Evolutionary conservation across 2,888 invertebrate genomes (phyloP), one percentile per base, ranked within the genome.

Genomic region (Leptopilina drosophilae): DNA sequence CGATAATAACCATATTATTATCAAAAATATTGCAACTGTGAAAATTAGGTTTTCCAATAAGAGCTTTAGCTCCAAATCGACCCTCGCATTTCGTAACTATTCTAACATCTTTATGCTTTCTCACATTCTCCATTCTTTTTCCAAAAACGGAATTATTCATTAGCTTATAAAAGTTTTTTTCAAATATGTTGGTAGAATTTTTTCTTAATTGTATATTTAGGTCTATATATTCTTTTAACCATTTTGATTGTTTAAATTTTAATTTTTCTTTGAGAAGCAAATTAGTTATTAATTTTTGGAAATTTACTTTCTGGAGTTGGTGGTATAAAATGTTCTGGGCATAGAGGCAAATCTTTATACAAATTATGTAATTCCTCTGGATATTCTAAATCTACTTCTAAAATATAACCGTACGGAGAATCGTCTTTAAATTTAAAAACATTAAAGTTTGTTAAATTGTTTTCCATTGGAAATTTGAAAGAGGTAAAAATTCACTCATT

Each of bases 171-270:
- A 33, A 33, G 33, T 33, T 33, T 33, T 20, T 33, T 33, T 33
- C 2, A 33, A 33, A 33, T 33, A 33, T 3, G 3, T 33, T 33
- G 5, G 33, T 33, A 33, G 33, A 33, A 33, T 33, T 33, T 33
- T 4, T 33, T 33, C 33, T 33, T 33, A 33, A 33, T 33, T 33
- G 1, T 33, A 2, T 33, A 33, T 33, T 33, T 9, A 85, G 81
- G 67, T 84, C 84, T 87, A 92, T 91, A 80, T 92, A 92, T 77
- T 82, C 77, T 82, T 90, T 85, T 12, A 91, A 80, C 89, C 90
- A 92, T 6, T 87, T 80, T 69, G 84, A 86, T 86, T 92, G 91
- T 49, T 89, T 83, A 83, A 92, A 92, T 84, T 88, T 84, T 79
- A 91, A 81, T 15, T 81, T 87, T n/a, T 84, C 73, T 14, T 78